phyloP scores from a whole-genome alignment of 2,113 vertebrate genomes.

The Macquaria australasica region DNA sequence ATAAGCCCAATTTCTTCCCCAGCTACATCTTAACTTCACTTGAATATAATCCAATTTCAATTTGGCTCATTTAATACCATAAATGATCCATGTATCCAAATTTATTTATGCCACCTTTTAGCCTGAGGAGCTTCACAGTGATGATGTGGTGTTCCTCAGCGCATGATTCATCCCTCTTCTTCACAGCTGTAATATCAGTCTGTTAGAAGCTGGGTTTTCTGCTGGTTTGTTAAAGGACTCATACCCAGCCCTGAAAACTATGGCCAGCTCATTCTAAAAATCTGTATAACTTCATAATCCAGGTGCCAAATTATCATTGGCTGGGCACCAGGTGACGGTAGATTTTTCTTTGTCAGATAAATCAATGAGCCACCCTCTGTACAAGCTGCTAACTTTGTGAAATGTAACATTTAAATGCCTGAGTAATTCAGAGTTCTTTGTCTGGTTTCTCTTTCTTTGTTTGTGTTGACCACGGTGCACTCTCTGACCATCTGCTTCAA shows the following conservation, averaged over 20 bases:
- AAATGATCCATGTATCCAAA: conserved; percentile 20
- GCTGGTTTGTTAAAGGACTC: background rate
- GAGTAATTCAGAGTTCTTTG: conserved; percentile 3
- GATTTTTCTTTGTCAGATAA: background rate
- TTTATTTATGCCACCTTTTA: conserved; percentile 14
- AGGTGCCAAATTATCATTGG: conserved; percentile 2
- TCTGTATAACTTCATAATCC: background rate
- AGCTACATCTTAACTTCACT: background rate
- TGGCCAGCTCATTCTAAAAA: background rate
- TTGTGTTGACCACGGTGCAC: background rate
- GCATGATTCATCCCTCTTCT: conserved; percentile 18
- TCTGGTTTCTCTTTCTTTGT: background rate
- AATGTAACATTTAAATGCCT: background rate
- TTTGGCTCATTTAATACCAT: conserved; percentile 39
- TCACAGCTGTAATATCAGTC: conserved; percentile 31
- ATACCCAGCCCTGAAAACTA: background rate
- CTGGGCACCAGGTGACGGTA: background rate
- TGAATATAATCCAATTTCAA: conserved; percentile 13
- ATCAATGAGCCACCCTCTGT: background rate
- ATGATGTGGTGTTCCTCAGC: conserved; percentile 17
- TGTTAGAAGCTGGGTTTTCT: conserved; percentile 14
- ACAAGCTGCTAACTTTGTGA: background rate
- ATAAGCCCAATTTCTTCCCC: background rate
- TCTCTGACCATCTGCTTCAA: background rate
- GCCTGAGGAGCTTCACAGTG: conserved; percentile 1